Percentiles rank a stretch among this genome's conserved stretches.
Evolutionary conservation across 2,888 invertebrate genomes (phyloP).

Genomic region (Leptopilina drosophilae): DNA sequence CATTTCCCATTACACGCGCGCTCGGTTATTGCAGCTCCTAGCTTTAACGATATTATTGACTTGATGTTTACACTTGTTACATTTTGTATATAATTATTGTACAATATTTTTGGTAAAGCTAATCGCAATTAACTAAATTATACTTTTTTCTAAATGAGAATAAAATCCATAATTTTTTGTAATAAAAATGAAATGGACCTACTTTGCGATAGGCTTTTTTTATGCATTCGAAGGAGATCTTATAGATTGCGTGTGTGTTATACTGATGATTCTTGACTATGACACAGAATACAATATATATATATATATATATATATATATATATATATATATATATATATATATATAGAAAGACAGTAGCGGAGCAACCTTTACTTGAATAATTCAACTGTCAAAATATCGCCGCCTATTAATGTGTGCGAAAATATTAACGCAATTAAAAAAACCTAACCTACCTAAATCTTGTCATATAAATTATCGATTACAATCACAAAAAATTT

Average conservation of each 20-base stretch:
- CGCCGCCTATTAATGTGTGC: neutral
- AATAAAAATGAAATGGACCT: slow-evolving; percentile 11
- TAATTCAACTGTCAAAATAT: slow-evolving; percentile 43
- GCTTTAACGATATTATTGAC: neutral
- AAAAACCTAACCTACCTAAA: slow-evolving; percentile 70
- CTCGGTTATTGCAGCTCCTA: no score
- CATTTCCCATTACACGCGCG: no score
- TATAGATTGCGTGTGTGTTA: neutral
- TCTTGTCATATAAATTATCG: neutral
- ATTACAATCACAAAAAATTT: slow-evolving; percentile 74
- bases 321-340: no score
- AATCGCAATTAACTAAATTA: slow-evolving; percentile 16
- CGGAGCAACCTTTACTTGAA: slow-evolving; percentile 35
- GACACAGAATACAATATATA: slow-evolving; percentile 11
- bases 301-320: no score
- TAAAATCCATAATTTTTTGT: neutral
- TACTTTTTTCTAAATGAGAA: slow-evolving; percentile 2
- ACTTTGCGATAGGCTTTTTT: slow-evolving; percentile 9
- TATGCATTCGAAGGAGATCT: slow-evolving; percentile 1
- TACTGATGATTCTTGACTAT: slow-evolving; percentile 22
- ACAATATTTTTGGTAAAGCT: slow-evolving; percentile 16
- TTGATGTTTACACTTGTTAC: neutral
- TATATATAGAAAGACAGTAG: neutral
- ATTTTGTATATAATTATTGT: neutral
- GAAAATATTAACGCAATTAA: slow-evolving; percentile 56